Evolutionary conservation across 2,888 invertebrate genomes (phyloP), one percentile per base, ranked within the genome.

Genomic region (Margaritifera margaritifera): DNA sequence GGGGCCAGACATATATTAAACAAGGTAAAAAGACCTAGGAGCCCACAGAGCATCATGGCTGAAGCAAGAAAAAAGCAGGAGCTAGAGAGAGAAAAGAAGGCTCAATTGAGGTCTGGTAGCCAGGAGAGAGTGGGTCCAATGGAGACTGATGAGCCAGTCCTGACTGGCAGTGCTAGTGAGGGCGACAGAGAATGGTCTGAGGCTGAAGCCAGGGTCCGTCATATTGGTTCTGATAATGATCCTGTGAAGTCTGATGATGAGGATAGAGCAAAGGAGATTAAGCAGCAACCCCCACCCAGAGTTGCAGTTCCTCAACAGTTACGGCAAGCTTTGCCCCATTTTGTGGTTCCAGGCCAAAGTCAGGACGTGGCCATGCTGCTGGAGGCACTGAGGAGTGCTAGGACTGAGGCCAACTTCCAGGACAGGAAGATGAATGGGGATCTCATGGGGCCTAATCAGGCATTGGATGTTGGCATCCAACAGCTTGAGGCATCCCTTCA

Each of bases 371-470:
- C 78, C 67, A 70, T 80, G 54, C 69, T 82, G 25, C 68, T 83
- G 11, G 82, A 84, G 66, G 82, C 80, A 52, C 68, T 84, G 8
- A 68, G 76, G 55, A 81, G 81, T 71, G 84, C 84, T 22, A 75
- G 84, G 57, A 79, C 79, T 60, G 82, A 82, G 63, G 84, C 78
- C 20, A 81, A 69, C 69, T 69, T 73, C 53, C 79, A 81, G 51
- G 81, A 79, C 66, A 72, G 78, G 53, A 69, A 61, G 53, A 63
- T 71, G 31, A 25, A 51, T 22, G 51, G 65, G 54, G 74, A 77
- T 68, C 69, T 70, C 50, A 70, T 74, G 50, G 62, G 68, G 55
- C 69, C 71, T 64, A 64, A 67, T 54, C 64, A 77, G 66, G 69
- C 72, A 54, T 69, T 77, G 4, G 77, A 74, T 72, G 70, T 74